Conservation (phyloP, 1,140 invertebrate genomes). For the Pachypsylla venusta region DNA sequence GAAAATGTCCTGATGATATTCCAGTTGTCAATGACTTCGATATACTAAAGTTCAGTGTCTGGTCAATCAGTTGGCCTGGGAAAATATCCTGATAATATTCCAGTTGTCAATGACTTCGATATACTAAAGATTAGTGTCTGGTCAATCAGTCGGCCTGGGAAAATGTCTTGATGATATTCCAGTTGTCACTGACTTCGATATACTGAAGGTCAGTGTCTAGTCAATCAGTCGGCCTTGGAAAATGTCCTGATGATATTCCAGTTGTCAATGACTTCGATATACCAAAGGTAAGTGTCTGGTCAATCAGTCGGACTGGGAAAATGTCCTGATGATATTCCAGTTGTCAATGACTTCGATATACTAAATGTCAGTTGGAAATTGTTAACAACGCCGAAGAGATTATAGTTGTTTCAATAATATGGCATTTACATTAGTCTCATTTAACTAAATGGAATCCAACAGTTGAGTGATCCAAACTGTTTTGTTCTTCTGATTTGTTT, state of each 20-base stretch:
- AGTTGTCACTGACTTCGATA: background rate
- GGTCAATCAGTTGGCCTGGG: background rate
- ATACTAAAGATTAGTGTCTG: background rate
- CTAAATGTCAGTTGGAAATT: too few species aligned
- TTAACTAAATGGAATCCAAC: too few species aligned
- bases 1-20: background rate
- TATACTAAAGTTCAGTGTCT: background rate
- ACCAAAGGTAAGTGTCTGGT: background rate
- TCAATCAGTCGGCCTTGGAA: slow-evolving; percentile 2
- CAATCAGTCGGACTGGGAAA: slow-evolving; percentile 3
- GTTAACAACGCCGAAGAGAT: too few species aligned
- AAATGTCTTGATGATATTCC: background rate
- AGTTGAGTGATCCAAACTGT: background rate
- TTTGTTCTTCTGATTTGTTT: background rate
- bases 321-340: background rate
- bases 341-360: background rate
- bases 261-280: background rate
- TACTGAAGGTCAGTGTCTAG: background rate
- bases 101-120: background rate
- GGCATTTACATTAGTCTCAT: too few species aligned
- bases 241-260: background rate
- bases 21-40: background rate
- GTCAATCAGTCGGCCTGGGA: background rate
- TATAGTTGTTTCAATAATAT: too few species aligned
- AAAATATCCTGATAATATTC: background rate